phyloP scores from a whole-genome alignment of 37 sponge, comb jelly and placozoan species.

The Spongia lamella region DNA sequence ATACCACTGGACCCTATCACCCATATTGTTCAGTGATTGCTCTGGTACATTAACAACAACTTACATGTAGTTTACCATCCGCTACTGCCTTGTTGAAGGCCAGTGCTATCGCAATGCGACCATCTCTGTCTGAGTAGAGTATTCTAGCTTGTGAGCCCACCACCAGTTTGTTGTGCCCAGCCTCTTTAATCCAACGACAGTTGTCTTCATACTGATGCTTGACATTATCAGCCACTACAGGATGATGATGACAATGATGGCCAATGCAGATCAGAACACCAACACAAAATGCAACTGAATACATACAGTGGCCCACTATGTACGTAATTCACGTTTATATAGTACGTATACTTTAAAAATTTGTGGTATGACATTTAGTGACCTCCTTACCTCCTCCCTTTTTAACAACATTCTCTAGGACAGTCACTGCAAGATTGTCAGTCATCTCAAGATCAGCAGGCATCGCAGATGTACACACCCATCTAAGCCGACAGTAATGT shows the following conservation, averaged over 20 bases:
- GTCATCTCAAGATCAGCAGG: constrained; percentile 75
- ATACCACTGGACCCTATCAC: constrained; percentile 78
- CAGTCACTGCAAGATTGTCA: constrained; percentile 75
- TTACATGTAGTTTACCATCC: constrained; percentile 76
- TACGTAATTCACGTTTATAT: no score
- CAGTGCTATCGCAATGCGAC: constrained; percentile 76
- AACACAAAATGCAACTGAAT: background rate
- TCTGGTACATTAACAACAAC: no score
- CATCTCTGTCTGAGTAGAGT: constrained; percentile 87
- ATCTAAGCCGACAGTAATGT: constrained; percentile 24
- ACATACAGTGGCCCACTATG: no score
- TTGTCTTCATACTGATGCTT: constrained; percentile 86
- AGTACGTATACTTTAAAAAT: no score
- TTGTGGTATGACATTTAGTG: no score
- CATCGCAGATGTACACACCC: constrained; percentile 93
- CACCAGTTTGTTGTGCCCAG: constrained; percentile 87
- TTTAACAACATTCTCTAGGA: constrained; percentile 43
- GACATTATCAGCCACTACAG: constrained; percentile 52
- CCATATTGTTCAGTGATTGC: no score
- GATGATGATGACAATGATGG: background rate
- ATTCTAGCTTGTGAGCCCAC: constrained; percentile 98
- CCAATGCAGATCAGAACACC: background rate
- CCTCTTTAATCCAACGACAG: constrained; percentile 88
- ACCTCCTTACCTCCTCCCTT: no score
- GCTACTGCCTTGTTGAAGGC: constrained; percentile 94